Conservation (phyloP, 1,140 invertebrate genomes). For the Coelopa frigida region DNA sequence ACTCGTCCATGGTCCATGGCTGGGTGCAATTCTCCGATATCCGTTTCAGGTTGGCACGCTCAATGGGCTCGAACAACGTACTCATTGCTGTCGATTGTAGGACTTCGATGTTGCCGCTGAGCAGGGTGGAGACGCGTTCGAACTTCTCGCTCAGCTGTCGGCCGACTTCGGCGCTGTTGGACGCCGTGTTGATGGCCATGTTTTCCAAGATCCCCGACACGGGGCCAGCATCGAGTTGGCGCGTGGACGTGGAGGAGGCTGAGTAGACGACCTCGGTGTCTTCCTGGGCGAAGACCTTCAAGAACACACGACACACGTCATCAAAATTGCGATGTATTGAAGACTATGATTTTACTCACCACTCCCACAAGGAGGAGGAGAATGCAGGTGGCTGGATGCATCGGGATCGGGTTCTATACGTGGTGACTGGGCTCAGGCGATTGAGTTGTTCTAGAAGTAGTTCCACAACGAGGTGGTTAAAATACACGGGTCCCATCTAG, state of each 20-base stretch:
- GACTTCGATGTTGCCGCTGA: conserved; percentile 3
- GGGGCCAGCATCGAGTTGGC: neutral
- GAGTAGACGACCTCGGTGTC: neutral
- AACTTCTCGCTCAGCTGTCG: neutral
- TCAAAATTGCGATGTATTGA: too few species aligned
- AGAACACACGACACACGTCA: too few species aligned
- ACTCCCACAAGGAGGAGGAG: too few species aligned
- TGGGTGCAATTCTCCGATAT: neutral
- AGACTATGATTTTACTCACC: too few species aligned
- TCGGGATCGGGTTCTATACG: too few species aligned
- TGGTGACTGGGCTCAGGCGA: too few species aligned
- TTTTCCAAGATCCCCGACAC: conserved; percentile 1
- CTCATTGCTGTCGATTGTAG: neutral
- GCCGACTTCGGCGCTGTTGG: neutral
- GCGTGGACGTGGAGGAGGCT: neutral
- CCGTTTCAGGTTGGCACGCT: neutral
- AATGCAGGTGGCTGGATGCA: too few species aligned
- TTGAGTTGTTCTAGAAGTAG: too few species aligned
- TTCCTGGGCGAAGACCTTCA: neutral
- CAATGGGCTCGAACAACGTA: neutral
- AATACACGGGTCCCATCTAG: too few species aligned
- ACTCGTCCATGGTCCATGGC: neutral
- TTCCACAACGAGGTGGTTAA: too few species aligned
- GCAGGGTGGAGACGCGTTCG: neutral
- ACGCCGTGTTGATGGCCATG: neutral